A percentile compares a stretch with the other conserved stretches of the same genome.
These are phyloP conservation scores for Rhizoglyphus robini DNA, from an alignment of 1,140 invertebrate species.

Conservation along the genomic window DNA sequence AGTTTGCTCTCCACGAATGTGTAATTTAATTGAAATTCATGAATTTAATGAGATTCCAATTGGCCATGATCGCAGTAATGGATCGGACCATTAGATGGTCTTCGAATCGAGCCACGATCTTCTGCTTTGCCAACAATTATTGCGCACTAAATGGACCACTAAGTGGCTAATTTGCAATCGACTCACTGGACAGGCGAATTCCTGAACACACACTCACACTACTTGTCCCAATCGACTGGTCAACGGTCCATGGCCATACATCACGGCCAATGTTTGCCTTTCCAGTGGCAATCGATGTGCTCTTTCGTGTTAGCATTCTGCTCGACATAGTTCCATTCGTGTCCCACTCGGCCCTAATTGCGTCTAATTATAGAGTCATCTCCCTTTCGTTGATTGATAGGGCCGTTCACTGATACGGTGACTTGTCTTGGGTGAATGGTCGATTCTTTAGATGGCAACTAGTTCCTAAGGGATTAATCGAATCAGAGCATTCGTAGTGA, in stretches of 20 bases:
- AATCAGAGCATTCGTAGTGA: no score
- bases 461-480: no score
- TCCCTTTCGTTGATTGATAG: neutral
- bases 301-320: no score
- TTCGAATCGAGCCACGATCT: neutral
- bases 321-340: neutral
- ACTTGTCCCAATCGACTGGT: neutral
- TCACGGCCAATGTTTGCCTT: neutral
- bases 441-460: no score
- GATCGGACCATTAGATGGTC: neutral
- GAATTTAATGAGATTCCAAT: conserved; percentile 12
- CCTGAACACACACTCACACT: neutral
- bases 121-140: neutral
- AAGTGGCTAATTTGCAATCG: conserved; percentile 9
- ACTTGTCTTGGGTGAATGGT: no score
- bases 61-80: neutral
- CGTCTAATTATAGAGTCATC: neutral
- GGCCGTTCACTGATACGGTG: neutral
- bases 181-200: neutral
- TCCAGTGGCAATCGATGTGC: no score
- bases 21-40: conserved; percentile 6
- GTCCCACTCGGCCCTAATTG: neutral
- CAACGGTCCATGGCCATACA: neutral
- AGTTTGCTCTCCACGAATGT: no score
- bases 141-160: neutral